Base-by-base conservation (phyloP, 2,888 invertebrate species). In the Polydrusus cervinus region DNA sequence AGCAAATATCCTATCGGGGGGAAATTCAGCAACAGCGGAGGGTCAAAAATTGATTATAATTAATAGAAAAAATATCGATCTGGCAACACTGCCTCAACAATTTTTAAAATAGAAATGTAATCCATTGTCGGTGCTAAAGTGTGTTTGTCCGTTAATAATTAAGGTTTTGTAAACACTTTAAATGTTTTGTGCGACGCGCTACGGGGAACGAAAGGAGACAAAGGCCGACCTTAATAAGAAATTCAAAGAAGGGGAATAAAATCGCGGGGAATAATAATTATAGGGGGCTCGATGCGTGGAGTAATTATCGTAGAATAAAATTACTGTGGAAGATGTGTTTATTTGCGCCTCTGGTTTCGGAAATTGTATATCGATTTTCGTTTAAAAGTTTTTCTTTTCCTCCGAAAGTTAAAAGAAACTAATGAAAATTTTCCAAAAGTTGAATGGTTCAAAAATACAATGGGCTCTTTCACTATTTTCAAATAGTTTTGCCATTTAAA, bases 161-260 rank as follows among this genome's bases (percentile, higher is more conserved):
- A 82, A 83, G 83, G 84, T 85, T 85, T 83, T 84, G 85, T 84
- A 85, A 85, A 85, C 85, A 82, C 81, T 80, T 79, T 79, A 80
- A 80, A 83, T 79, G 81, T 79, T 82, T 80, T 89, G 89, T 88
- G 88, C 86, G 84, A 85, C 83, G 85, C 85, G 84, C 69, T 74
- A 67, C 77, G 75, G 79, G 79, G 79, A 75, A 45, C 57, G 60
- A 75, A 75, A 49, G 61, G 43, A 78, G 78, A 79, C 79, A 78
- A 80, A 73, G 77, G 66, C 47, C 40, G 8, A 16, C 64, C 13
- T 71, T 66, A 72, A 72, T 72, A 72, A 72, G 72, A 60, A 66
- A 66, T 66, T 57, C 57, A 47, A 55, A 60, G 53, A 38, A 65
- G 68, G n/a, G 60, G 64, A 49, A 64, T 49, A 13, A 20, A 70